Conservation (phyloP, 2,113 vertebrate species). For the Sprattus sprattus region DNA sequence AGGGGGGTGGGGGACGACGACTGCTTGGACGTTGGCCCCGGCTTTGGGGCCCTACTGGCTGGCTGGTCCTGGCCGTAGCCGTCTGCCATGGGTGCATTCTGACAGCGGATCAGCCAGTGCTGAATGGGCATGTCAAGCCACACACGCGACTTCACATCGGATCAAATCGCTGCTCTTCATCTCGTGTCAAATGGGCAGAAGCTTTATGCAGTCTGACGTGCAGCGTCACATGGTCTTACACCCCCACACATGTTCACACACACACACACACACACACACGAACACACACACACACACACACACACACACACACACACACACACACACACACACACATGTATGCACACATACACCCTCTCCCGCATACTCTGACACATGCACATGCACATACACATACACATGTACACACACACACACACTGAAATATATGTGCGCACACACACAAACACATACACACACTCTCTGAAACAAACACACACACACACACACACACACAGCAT, state of each 20-base stretch:
- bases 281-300: background rate
- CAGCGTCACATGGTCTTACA: background rate
- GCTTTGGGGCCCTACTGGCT: background rate
- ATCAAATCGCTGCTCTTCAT: slow-evolving; percentile 8
- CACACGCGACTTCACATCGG: slow-evolving; percentile 12
- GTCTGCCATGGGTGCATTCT: background rate
- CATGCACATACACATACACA: background rate
- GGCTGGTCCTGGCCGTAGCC: background rate
- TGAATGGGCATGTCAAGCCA: background rate
- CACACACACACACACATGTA: background rate
- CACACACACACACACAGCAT: background rate
- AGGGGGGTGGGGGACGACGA: background rate
- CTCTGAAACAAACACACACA: background rate
- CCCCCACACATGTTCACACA: background rate
- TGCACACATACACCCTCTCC: background rate
- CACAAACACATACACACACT: background rate
- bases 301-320: background rate
- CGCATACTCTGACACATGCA: background rate
- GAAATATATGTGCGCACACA: background rate
- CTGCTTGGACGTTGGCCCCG: background rate
- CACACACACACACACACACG: background rate
- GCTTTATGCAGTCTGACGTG: background rate
- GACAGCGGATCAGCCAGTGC: background rate
- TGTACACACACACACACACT: background rate
- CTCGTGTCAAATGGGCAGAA: background rate